Evolutionary conservation across 2,888 invertebrate genomes (phyloP).

Genomic region (Epinotia bilunana): DNA sequence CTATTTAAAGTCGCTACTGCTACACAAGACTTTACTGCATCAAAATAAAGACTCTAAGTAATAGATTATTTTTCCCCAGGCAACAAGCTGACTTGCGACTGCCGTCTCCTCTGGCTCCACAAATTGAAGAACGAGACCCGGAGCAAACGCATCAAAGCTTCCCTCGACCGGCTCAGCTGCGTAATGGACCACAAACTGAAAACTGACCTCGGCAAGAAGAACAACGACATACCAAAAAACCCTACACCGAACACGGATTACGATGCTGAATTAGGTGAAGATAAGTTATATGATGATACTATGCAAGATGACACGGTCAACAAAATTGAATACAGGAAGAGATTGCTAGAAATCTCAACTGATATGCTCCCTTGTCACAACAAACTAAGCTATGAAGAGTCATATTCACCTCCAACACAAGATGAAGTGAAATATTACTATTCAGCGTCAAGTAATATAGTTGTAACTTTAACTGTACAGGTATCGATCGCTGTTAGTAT

Average conservation of each 20-base stretch:
- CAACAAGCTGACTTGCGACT: slow-evolving; percentile 92
- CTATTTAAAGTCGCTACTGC: too few relatives aligned
- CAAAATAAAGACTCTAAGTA: too few relatives aligned
- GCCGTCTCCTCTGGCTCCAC: slow-evolving; percentile 91
- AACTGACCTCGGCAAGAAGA: slow-evolving; percentile 57
- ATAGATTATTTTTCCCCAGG: slow-evolving; percentile 82
- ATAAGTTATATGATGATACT: slow-evolving; percentile 70
- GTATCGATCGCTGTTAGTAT: slow-evolving; percentile 53
- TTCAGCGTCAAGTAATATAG: slow-evolving; percentile 61
- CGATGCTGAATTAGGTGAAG: slow-evolving; percentile 69
- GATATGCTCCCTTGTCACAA: slow-evolving; percentile 75
- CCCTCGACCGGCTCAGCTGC: slow-evolving; percentile 88
- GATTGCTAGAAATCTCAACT: slow-evolving; percentile 70
- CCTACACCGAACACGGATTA: slow-evolving; percentile 61
- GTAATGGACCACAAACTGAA: slow-evolving; percentile 82
- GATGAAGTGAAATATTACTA: slow-evolving; percentile 79
- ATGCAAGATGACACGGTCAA: slow-evolving; percentile 74
- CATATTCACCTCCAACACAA: slow-evolving; percentile 75
- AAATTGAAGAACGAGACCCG: slow-evolving; percentile 89
- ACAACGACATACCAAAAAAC: slow-evolving; percentile 52
- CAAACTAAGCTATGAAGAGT: slow-evolving; percentile 68
- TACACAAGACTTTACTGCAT: too few relatives aligned
- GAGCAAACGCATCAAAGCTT: slow-evolving; percentile 86
- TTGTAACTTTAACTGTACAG: slow-evolving; percentile 51
- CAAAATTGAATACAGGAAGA: slow-evolving; percentile 72